Conservation (phyloP, 1,140 invertebrate genomes). For the Drosophila albomicans region DNA sequence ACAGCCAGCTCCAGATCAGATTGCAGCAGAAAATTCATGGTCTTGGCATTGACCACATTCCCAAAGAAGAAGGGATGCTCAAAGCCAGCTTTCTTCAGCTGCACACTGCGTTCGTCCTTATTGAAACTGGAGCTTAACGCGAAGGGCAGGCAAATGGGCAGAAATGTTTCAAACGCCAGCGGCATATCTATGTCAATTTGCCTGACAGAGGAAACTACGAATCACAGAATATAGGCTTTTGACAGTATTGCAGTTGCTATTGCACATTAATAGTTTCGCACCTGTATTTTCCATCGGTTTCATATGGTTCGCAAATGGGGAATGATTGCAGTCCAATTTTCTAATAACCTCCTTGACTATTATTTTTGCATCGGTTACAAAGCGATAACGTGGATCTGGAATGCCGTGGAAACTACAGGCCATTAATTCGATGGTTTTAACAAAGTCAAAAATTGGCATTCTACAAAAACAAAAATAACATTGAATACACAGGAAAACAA, state of each 20-base stretch:
- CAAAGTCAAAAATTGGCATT: slow-evolving; percentile 15
- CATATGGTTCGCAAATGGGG: slow-evolving; percentile 20
- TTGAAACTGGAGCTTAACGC: slow-evolving; percentile 29
- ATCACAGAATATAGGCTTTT: no score
- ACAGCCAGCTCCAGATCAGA: slow-evolving; percentile 35
- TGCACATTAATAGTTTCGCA: slow-evolving; percentile 10
- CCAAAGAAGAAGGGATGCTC: slow-evolving; percentile 54
- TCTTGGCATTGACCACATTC: slow-evolving; percentile 43
- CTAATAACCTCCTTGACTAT: background rate
- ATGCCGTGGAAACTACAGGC: slow-evolving; percentile 1
- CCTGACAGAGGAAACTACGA: slow-evolving; percentile 39
- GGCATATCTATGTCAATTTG: slow-evolving; percentile 45
- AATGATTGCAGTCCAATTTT: background rate
- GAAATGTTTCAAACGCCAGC: slow-evolving; percentile 53
- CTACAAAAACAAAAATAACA: background rate
- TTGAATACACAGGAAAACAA: background rate
- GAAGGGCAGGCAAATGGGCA: slow-evolving; percentile 48
- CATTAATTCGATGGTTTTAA: slow-evolving; percentile 33
- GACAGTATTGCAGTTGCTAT: background rate
- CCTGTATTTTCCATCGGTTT: slow-evolving; percentile 27
- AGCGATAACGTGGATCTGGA: slow-evolving; percentile 1
- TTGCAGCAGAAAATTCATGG: slow-evolving; percentile 47
- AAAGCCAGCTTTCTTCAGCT: background rate
- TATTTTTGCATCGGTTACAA: slow-evolving; percentile 7
- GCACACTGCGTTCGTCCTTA: slow-evolving; percentile 29